These are phyloP conservation scores for Sarcophilus harrisii DNA, from an alignment of 2,797 vertebrate species.

Conservation along the genomic window DNA sequence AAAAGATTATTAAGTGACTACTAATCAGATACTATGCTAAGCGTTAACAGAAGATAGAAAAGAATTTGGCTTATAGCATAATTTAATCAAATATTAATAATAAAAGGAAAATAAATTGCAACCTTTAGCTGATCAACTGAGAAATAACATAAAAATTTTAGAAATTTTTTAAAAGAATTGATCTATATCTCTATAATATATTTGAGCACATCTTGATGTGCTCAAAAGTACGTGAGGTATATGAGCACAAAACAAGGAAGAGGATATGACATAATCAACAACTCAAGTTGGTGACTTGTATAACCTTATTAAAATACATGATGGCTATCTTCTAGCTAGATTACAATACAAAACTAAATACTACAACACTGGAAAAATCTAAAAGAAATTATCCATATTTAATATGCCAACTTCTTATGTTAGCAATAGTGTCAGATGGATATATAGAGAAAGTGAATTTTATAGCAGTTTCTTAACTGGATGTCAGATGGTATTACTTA, in stretches of 20 bases:
- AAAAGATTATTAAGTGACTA: not conserved
- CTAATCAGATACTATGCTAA: not conserved
- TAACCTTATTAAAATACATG: not conserved
- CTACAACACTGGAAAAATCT: conserved; percentile 15
- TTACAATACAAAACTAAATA: not conserved
- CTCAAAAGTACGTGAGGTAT: not conserved
- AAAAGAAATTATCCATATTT: conserved; percentile 3
- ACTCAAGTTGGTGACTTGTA: not conserved
- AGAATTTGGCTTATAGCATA: not conserved
- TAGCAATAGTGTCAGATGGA: conserved; percentile 25
- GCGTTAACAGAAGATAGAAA: not conserved
- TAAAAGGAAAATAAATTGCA: not conserved
- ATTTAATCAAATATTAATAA: not conserved
- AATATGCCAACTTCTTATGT: not conserved
- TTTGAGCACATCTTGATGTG: not conserved
- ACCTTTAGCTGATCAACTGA: not conserved
- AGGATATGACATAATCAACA: not conserved
- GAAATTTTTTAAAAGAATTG: not conserved
- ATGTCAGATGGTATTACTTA: conserved; percentile 77
- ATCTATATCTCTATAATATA: not conserved
- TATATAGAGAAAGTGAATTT: conserved; percentile 27
- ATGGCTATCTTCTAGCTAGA: not conserved
- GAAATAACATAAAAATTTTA: not conserved
- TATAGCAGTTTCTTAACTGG: conserved; percentile 61
- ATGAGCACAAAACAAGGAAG: not conserved